Conservation (phyloP, 2,113 vertebrate genomes). For the Tachycineta bicolor region DNA sequence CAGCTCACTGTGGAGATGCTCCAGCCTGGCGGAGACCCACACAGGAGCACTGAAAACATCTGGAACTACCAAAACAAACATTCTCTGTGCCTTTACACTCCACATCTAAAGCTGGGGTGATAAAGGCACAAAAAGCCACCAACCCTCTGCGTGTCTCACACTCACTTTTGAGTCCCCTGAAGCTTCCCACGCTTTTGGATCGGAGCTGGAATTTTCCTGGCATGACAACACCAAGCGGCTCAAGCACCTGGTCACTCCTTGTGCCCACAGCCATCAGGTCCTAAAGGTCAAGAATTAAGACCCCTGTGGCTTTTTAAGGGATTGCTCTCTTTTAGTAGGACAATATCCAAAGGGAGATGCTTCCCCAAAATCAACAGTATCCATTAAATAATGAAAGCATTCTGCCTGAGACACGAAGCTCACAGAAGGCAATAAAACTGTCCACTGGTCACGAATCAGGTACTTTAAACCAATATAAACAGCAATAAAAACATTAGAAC, state of each 20-base stretch:
- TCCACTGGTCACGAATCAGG: constrained; percentile 1
- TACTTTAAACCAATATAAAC: constrained; percentile 16
- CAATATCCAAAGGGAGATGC: not conserved
- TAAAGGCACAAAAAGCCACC: not conserved
- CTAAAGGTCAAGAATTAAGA: not conserved
- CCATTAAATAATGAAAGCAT: not conserved
- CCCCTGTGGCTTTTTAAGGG: not conserved
- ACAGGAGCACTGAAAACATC: not conserved
- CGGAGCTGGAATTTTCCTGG: not conserved
- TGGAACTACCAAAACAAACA: not conserved
- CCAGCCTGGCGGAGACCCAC: not conserved
- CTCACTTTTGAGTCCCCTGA: not conserved
- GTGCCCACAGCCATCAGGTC: not conserved
- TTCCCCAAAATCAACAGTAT: constrained; percentile 1
- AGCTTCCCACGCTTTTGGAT: not conserved
- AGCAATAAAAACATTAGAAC: not conserved
- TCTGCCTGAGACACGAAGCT: not conserved
- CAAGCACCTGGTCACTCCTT: not conserved
- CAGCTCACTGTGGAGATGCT: not conserved
- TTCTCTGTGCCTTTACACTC: not conserved
- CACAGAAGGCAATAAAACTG: constrained; percentile 35
- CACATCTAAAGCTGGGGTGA: not conserved
- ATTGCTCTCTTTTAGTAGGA: not conserved
- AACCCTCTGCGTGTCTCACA: not conserved
- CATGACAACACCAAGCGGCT: not conserved